Evolutionary conservation across 2,113 vertebrate genomes (phyloP).

Genomic region (Todiramphus saurophagus): DNA sequence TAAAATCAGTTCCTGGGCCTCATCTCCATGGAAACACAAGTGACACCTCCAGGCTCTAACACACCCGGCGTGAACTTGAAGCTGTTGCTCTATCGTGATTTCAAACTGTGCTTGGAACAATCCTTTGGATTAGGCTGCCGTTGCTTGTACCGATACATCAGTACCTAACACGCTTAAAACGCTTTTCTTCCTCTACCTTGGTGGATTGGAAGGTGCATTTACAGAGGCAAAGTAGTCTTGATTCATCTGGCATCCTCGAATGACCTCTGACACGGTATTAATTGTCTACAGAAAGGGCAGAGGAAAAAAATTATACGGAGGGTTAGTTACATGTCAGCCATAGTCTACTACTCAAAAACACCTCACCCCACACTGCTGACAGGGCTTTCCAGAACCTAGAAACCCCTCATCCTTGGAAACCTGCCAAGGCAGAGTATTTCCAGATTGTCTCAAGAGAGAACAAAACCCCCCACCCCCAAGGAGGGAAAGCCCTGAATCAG

Average conservation of each 20-base stretch:
- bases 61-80: rapidly evolving
- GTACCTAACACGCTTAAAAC: not conserved
- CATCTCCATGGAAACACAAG: not conserved
- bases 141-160: not conserved
- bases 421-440: not conserved
- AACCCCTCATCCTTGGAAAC: not conserved
- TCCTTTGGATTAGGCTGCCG: not conserved
- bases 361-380: not conserved
- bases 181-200: conserved; percentile 79
- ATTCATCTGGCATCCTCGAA: conserved; percentile 93
- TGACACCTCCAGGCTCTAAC: not conserved
- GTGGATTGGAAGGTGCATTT: conserved; percentile 96
- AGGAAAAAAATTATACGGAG: not conserved
- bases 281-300: conserved; percentile 83
- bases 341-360: not conserved
- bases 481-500: not conserved
- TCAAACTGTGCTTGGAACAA: not conserved
- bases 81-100: rapidly evolving
- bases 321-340: not conserved
- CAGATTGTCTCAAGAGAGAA: not conserved
- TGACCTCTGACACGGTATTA: conserved; percentile 98
- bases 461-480: not conserved
- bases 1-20: not conserved
- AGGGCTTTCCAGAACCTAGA: not conserved
- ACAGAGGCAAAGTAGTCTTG: conserved; percentile 99